Percentiles rank a stretch among this genome's conserved stretches.
Conservation (phyloP, 1,140 invertebrate genomes). For the Drosophila pachea region DNA sequence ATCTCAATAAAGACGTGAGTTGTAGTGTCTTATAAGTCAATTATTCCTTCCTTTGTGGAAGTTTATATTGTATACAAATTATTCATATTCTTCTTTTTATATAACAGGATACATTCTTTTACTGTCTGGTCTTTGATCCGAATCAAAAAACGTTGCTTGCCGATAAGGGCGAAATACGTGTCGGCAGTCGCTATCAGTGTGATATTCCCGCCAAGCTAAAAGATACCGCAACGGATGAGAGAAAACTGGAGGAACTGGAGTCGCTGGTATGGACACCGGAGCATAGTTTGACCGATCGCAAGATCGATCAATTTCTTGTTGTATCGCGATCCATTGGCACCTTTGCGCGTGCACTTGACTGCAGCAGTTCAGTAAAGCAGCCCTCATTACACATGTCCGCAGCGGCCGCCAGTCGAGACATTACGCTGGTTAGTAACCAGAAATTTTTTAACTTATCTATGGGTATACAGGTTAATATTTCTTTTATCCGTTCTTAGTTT, state of each 20-base stretch:
- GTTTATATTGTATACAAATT: background rate
- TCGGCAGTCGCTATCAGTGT: constrained; percentile 98
- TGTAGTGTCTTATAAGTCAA: constrained; percentile 45
- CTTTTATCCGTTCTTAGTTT: constrained; percentile 82
- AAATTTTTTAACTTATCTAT: background rate
- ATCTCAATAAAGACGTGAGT: constrained; percentile 96
- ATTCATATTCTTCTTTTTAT: constrained; percentile 52
- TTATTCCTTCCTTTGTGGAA: no score
- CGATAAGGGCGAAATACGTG: constrained; percentile 95
- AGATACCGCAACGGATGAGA: constrained; percentile 88
- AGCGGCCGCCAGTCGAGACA: constrained; percentile 97
- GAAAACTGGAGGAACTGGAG: constrained; percentile 90
- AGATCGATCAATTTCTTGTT: constrained; percentile 99
- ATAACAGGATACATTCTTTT: constrained; percentile 97
- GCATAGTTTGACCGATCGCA: constrained; percentile 93
- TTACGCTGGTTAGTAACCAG: constrained; percentile 90
- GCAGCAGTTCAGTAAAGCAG: constrained; percentile 98
- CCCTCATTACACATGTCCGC: constrained; percentile 99
- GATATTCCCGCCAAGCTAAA: constrained; percentile 88
- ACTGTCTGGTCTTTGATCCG: constrained; percentile 99
- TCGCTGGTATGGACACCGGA: constrained; percentile 95
- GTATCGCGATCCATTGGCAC: constrained; percentile 98
- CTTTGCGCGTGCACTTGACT: constrained; percentile 98
- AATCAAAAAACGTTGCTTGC: constrained; percentile 98
- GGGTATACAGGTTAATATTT: background rate